Evolutionary conservation across 2,797 vertebrate species (phyloP), one percentile per base, ranked within the genome.

Genomic region (Stomatorhinus walkeri): DNA sequence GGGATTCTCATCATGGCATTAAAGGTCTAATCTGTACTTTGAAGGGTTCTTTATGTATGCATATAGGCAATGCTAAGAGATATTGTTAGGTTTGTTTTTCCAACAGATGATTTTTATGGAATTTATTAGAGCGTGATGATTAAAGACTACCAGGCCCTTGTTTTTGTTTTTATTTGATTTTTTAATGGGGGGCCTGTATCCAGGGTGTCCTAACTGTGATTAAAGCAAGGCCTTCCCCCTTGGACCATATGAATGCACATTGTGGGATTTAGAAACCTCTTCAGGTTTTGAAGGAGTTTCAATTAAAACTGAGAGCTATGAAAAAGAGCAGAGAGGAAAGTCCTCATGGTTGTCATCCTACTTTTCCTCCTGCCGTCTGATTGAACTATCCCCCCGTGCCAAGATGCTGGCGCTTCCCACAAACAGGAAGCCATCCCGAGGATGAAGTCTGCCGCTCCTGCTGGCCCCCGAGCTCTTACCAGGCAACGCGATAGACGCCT

Each of bases 401-500:
- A 52, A 24, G n/a, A 64, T 4, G 43, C 54, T 79, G 24, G 14
- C 40, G 61, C 89, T 89, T 90, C 40, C 88, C 89, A 88, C 91
- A 93, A 92, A 93, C 84, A 92, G 92, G 88, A 93, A 93, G 90
- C 90, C 91, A 92, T 92, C 91, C 54, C 48, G 89, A 91, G 90
- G 90, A 92, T 90, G 90, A 89, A 93, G 85, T 91, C 87, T n/a
- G 52, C n/a, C 40, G 43, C 81, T 91, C 86, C 88, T 91, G 89
- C 72, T 48, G 92, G 93, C 93, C 94, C 95, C 92, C 90, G 93
- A 93, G 95, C 94, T 93, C 90, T 92, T 94, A 94, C 91, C 90
- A 94, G 94, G 93, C 92, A 92, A 90, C 95, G 93, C 91, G 92
- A 93, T 90, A 93, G 92, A 94, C 93, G 93, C 92, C 94, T 91